Evolutionary conservation across 2,113 vertebrate species (phyloP).

Genomic region (Verasper variegatus): DNA sequence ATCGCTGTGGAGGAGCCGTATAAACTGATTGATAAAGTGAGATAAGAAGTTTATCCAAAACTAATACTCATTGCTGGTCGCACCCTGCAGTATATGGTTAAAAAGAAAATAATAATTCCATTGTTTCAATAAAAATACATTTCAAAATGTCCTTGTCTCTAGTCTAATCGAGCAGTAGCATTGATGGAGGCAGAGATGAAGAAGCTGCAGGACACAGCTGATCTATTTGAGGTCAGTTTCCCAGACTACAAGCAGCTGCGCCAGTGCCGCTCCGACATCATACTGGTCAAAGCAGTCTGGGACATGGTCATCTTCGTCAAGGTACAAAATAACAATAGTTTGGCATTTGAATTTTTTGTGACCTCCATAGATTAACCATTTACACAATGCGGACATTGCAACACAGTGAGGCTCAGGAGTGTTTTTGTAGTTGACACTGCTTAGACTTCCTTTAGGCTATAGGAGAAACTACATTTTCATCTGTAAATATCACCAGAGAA

Average conservation of each 20-base stretch:
- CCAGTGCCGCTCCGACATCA: slow-evolving; percentile 81
- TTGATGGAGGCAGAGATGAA: slow-evolving; percentile 81
- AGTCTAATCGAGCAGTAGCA: slow-evolving; percentile 73
- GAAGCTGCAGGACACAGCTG: slow-evolving; percentile 80
- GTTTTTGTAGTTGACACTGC: neutral
- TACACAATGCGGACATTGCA: neutral
- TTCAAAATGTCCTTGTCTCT: slow-evolving; percentile 9
- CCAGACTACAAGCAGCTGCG: slow-evolving; percentile 84
- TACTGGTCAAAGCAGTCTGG: slow-evolving; percentile 84
- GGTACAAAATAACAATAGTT: slow-evolving; percentile 52
- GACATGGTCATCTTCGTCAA: slow-evolving; percentile 83
- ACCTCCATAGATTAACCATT: neutral
- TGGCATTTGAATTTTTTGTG: neutral
- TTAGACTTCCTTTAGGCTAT: neutral
- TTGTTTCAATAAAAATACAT: neutral
- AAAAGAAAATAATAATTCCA: too few relatives aligned
- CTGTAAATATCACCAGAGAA: neutral
- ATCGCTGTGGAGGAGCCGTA: slow-evolving; percentile 78
- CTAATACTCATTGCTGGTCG: neutral
- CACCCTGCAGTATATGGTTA: neutral
- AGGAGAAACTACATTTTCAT: neutral
- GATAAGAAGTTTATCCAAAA: neutral
- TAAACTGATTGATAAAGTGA: slow-evolving; percentile 78
- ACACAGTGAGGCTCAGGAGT: neutral
- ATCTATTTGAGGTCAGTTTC: slow-evolving; percentile 83